phyloP scores from a whole-genome alignment of 2,113 vertebrate species.

The Phalacrocorax brasilianus region DNA sequence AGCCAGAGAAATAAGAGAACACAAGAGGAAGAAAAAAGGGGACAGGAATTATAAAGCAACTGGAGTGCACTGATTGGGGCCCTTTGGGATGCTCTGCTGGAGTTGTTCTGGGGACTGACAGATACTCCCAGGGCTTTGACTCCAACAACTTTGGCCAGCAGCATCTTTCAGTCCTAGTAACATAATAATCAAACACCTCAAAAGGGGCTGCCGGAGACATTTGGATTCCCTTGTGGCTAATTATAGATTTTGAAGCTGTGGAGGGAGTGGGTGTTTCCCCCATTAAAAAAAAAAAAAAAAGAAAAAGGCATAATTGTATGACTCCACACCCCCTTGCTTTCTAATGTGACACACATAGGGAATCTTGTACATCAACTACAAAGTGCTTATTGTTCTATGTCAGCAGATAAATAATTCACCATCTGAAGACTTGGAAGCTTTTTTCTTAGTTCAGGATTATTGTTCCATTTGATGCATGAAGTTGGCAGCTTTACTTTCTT shows the following conservation, averaged over 20 bases:
- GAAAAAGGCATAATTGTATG: background rate
- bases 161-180: background rate
- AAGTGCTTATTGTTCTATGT: conserved; percentile 54
- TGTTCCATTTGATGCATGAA: conserved; percentile 63
- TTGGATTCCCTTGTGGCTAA: background rate
- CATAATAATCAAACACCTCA: background rate
- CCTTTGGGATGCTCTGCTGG: background rate
- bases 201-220: background rate
- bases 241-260: conserved; percentile 10
- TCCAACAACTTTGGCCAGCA: background rate
- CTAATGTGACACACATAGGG: background rate
- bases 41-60: background rate
- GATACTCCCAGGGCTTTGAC: background rate
- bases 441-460: conserved; percentile 44
- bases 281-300: background rate
- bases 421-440: conserved; percentile 56
- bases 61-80: background rate
- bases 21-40: background rate
- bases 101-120: background rate
- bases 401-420: conserved; percentile 70
- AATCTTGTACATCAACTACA: conserved; percentile 41
- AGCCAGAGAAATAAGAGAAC: background rate
- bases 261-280: conserved; percentile 1
- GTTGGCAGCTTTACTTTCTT: conserved; percentile 57
- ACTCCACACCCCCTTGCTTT: conserved; percentile 23